Evolutionary conservation across 1,140 invertebrate species (phyloP).

Genomic region (Nixonia krombeini): DNA sequence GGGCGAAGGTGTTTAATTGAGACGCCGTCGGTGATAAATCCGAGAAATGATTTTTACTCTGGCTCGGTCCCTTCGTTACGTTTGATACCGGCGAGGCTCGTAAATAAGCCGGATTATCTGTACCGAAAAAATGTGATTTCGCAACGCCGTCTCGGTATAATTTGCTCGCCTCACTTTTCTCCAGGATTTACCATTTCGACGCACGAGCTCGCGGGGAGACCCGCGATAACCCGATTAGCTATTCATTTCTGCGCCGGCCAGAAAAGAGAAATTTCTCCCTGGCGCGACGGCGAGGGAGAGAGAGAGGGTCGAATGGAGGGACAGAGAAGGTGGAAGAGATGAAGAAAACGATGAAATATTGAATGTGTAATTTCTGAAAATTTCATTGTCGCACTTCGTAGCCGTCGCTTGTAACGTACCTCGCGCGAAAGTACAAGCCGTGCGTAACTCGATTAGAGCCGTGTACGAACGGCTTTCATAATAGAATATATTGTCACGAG

Average conservation of each 20-base stretch:
- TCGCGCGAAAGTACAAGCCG: conserved; percentile 4
- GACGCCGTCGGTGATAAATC: too few relatives aligned
- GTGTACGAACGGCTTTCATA: conserved; percentile 4
- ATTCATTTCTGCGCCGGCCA: conserved; percentile 26
- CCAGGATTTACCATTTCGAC: conserved; percentile 43
- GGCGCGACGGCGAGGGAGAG: not conserved
- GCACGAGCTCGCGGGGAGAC: conserved; percentile 29
- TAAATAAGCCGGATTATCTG: conserved; percentile 44
- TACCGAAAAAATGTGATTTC: conserved; percentile 46
- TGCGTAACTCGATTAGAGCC: conserved; percentile 10
- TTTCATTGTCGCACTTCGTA: conserved; percentile 3
- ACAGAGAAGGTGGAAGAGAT: not conserved
- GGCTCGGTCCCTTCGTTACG: conserved; percentile 12
- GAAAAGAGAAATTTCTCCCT: conserved; percentile 25
- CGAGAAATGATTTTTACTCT: conserved; percentile 10
- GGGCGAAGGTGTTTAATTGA: too few relatives aligned
- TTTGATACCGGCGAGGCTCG: conserved; percentile 25
- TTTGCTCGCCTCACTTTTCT: conserved; percentile 40
- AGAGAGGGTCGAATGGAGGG: too few relatives aligned
- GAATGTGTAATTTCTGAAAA: conserved; percentile 12
- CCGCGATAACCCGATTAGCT: conserved; percentile 47
- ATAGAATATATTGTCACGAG: conserved; percentile 4
- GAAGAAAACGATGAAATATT: conserved; percentile 5
- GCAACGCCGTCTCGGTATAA: conserved; percentile 30
- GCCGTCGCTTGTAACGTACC: not conserved